These are phyloP conservation scores for Passer domesticus DNA, from an alignment of 2,113 vertebrate species.

Conservation along the genomic window DNA sequence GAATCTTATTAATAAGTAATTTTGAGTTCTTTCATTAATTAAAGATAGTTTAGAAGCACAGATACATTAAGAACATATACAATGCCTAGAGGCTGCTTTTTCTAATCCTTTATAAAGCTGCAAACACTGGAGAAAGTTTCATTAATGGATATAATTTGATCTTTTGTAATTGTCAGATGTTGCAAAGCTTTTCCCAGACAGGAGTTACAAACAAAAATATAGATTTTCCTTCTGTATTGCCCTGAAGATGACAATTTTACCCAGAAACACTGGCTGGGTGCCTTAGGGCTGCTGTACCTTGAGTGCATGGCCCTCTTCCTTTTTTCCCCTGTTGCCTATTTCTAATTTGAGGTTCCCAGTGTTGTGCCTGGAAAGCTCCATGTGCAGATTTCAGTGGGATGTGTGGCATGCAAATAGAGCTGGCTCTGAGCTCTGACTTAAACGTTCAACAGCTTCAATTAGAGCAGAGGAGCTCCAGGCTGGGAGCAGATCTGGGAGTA, in stretches of 20 bases:
- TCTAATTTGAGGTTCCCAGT: not conserved
- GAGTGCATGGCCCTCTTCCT: rapidly evolving
- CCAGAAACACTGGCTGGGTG: not conserved
- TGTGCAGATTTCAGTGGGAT: not conserved
- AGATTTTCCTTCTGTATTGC: not conserved
- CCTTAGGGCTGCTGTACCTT: not conserved
- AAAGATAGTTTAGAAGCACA: conserved; percentile 49
- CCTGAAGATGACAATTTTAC: not conserved
- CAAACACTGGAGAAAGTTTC: not conserved
- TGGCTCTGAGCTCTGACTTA: not conserved
- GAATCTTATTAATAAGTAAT: conserved; percentile 60
- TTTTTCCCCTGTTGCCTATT: not conserved
- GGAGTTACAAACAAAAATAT: not conserved
- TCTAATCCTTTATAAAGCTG: not conserved
- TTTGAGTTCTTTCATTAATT: conserved; percentile 57
- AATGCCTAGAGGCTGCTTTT: not conserved
- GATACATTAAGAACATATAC: not conserved
- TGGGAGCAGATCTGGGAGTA: not conserved
- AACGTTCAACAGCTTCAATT: not conserved
- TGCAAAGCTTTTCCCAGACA: not conserved
- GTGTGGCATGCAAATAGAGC: not conserved
- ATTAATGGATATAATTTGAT: not conserved
- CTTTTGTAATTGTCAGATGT: not conserved
- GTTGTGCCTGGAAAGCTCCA: not conserved
- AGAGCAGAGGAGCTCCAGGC: not conserved